A percentile compares a stretch with the other conserved stretches of the same genome.
phyloP scores from a whole-genome alignment of 2,888 invertebrate genomes.

The Seladonia tumulorum region DNA sequence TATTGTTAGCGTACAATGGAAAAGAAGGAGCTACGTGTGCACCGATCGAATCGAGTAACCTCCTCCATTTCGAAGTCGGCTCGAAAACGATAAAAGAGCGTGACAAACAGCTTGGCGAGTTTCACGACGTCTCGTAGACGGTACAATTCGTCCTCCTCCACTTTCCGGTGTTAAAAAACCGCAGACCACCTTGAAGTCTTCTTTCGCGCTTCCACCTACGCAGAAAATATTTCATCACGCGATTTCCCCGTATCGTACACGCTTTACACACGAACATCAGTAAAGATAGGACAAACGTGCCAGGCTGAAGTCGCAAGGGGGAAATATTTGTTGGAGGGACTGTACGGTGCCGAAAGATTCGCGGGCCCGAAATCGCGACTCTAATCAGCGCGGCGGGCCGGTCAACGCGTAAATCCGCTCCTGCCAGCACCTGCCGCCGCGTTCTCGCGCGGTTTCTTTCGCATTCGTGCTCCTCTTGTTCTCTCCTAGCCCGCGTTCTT shows the following conservation, averaged over 20 bases:
- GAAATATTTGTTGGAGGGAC: background rate
- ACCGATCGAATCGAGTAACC: too few relatives aligned
- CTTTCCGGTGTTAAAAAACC: background rate
- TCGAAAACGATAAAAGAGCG: too few relatives aligned
- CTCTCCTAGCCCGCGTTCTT: constrained; percentile 51
- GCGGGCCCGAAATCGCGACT: constrained; percentile 23
- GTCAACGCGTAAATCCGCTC: constrained; percentile 52
- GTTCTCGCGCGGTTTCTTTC: constrained; percentile 40
- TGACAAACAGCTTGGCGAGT: too few relatives aligned
- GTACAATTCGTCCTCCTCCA: background rate
- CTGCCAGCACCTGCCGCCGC: constrained; percentile 74
- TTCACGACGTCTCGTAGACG: background rate
- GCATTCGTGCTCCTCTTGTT: constrained; percentile 34
- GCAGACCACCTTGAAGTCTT: background rate
- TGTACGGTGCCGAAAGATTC: background rate
- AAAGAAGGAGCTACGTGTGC: too few relatives aligned
- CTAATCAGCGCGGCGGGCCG: constrained; percentile 40
- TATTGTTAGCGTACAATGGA: too few relatives aligned
- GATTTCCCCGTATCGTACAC: background rate
- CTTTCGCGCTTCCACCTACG: background rate
- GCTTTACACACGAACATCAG: background rate
- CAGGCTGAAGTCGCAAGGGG: background rate
- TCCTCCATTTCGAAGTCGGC: too few relatives aligned
- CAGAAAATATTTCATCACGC: background rate
- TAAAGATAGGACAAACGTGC: background rate